These are phyloP conservation scores for Criorhina ranunculi DNA, from an alignment of 2,888 invertebrate species.

Conservation along the genomic window DNA sequence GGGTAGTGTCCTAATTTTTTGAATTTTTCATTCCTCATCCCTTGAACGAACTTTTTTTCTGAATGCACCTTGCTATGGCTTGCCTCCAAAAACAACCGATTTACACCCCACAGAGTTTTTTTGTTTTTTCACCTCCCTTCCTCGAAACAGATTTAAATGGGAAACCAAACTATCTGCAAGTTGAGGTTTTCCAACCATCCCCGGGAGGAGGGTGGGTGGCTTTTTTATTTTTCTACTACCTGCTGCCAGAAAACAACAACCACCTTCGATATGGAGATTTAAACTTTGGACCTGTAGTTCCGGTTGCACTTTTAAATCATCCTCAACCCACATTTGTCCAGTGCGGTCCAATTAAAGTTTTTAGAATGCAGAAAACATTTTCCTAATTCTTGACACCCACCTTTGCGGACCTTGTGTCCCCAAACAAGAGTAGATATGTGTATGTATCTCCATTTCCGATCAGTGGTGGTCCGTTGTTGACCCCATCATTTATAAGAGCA, in stretches of 20 bases:
- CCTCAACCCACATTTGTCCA: constrained; percentile 32
- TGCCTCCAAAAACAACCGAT: constrained; percentile 21
- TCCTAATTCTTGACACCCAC: constrained; percentile 68
- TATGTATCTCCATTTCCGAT: constrained; percentile 42
- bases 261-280: constrained; percentile 66
- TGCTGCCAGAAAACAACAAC: constrained; percentile 37
- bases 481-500: constrained; percentile 61
- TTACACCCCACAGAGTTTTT: constrained; percentile 39
- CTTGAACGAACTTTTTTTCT: background rate
- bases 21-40: constrained; percentile 47
- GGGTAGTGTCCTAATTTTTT: constrained; percentile 66
- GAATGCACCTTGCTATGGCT: constrained; percentile 14
- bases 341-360: constrained; percentile 68
- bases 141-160: constrained; percentile 72
- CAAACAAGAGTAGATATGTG: background rate
- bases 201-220: constrained; percentile 1
- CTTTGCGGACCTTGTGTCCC: constrained; percentile 46
- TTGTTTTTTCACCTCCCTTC: constrained; percentile 10
- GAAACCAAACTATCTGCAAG: constrained; percentile 69
- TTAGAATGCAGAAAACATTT: constrained; percentile 62
- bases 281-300: constrained; percentile 48
- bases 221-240: background rate
- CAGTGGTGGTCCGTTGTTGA: constrained; percentile 50
- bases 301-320: constrained; percentile 58
- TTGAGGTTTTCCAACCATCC: constrained; percentile 53